phyloP scores from a whole-genome alignment of 2,113 vertebrate species.

The Pangasianodon hypophthalmus region DNA sequence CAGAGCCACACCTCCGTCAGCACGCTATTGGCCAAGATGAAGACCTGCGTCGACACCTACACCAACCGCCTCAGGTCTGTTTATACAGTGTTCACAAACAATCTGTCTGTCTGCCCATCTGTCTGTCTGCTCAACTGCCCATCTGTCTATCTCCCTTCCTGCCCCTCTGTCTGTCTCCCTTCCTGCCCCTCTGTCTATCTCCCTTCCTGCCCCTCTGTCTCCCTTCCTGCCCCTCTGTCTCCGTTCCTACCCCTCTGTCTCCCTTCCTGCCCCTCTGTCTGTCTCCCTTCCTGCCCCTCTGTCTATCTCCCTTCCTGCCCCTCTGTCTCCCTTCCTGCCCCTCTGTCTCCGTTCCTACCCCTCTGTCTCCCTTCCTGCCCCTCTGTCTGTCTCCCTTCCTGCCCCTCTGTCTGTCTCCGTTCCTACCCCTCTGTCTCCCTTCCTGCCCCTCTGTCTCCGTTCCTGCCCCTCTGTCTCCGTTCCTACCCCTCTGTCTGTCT shows the following conservation, averaged over 20 bases:
- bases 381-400: not conserved
- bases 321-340: no score
- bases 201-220: not conserved
- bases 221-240: not conserved
- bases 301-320: not conserved
- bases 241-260: no score
- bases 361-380: not conserved
- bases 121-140: not conserved
- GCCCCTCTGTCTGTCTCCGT: not conserved
- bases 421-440: not conserved
- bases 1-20: slow-evolving; percentile 93
- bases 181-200: not conserved
- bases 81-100: not conserved
- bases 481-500: not conserved
- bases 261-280: not conserved
- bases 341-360: not conserved
- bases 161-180: not conserved
- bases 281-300: no score
- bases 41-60: slow-evolving; percentile 98
- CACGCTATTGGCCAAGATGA: slow-evolving; percentile 97
- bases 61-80: slow-evolving; percentile 92
- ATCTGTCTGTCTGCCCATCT: not conserved
- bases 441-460: not conserved
- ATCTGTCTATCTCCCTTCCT: not conserved
- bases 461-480: not conserved